These are phyloP conservation scores for Macrotrachela quadricornifera DNA, from an alignment of 1,140 invertebrate genomes.

Conservation along the genomic window DNA sequence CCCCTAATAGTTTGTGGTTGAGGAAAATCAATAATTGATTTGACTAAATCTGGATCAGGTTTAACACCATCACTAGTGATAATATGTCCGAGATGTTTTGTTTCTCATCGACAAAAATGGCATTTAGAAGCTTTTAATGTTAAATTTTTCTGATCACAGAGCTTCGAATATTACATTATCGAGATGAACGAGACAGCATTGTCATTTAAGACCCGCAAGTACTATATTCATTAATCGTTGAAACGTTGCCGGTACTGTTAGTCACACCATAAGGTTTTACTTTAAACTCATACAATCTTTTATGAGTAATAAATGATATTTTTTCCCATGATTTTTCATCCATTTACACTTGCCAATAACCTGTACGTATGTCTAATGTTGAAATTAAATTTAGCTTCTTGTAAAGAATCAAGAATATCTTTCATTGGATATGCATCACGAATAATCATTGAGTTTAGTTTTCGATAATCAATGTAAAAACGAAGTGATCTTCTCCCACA, in stretches of 20 bases:
- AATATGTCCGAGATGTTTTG: slow-evolving; percentile 13
- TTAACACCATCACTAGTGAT: slow-evolving; percentile 19
- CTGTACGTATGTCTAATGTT: slow-evolving; percentile 20
- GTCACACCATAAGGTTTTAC: slow-evolving; percentile 23
- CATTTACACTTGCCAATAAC: slow-evolving; percentile 21
- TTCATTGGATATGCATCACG: slow-evolving; percentile 8
- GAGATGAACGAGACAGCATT: no score
- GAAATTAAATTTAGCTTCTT: slow-evolving; percentile 11
- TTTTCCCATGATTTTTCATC: slow-evolving; percentile 14
- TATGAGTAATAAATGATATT: slow-evolving; percentile 15
- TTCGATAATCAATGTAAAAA: slow-evolving; percentile 12
- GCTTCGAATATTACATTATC: no score
- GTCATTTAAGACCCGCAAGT: background rate
- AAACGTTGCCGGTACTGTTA: slow-evolving; percentile 24
- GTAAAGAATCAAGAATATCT: background rate
- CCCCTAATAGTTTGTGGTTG: slow-evolving; percentile 17
- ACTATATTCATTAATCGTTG: slow-evolving; percentile 26
- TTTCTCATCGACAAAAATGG: slow-evolving; percentile 7
- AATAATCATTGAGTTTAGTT: slow-evolving; percentile 8
- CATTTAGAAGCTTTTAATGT: slow-evolving; percentile 6
- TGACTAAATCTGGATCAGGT: slow-evolving; percentile 18
- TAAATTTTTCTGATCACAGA: no score
- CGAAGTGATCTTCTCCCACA: background rate
- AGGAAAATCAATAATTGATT: slow-evolving; percentile 18
- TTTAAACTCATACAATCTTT: slow-evolving; percentile 16